phyloP scores from a whole-genome alignment of 1,140 invertebrate genomes.

The Aethina tumida region DNA sequence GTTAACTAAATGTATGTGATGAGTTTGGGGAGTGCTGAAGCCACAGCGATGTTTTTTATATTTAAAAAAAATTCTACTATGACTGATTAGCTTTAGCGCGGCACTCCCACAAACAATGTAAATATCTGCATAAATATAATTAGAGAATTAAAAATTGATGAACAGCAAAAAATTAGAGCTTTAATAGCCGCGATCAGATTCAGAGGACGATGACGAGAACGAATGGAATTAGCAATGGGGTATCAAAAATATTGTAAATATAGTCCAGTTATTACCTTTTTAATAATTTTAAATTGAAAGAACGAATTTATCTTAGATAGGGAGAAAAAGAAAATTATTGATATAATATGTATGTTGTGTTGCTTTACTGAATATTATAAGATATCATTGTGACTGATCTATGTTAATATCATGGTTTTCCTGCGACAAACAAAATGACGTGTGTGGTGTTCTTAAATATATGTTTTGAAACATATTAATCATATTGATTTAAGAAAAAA shows the following conservation, averaged over 20 bases:
- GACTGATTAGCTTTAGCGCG: conserved; percentile 22
- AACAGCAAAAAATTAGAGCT: conserved; percentile 7
- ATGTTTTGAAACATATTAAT: too few species aligned
- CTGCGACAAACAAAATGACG: too few species aligned
- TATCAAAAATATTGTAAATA: conserved; percentile 35
- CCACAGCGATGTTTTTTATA: conserved; percentile 21
- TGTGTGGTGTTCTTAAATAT: too few species aligned
- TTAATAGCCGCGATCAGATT: conserved; percentile 12
- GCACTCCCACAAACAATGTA: background rate
- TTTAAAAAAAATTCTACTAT: conserved; percentile 16
- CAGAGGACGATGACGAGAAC: too few species aligned
- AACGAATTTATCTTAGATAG: conserved; percentile 39
- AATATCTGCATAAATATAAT: background rate
- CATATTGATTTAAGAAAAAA: too few species aligned
- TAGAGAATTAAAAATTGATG: background rate
- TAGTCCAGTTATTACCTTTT: conserved; percentile 38
- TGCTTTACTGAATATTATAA: conserved; percentile 35
- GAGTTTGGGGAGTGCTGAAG: conserved; percentile 23
- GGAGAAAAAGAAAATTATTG: conserved; percentile 33
- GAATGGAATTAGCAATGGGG: conserved; percentile 16
- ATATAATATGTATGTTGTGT: conserved; percentile 35
- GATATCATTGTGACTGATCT: conserved; percentile 38
- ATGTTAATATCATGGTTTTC: conserved; percentile 32
- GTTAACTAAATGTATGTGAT: conserved; percentile 42
- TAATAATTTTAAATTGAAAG: conserved; percentile 37